Percentiles rank a stretch among this genome's conserved stretches.
These are phyloP conservation scores for Trichogramma dendrolimi DNA, from an alignment of 2,888 invertebrate species.

Conservation along the genomic window DNA sequence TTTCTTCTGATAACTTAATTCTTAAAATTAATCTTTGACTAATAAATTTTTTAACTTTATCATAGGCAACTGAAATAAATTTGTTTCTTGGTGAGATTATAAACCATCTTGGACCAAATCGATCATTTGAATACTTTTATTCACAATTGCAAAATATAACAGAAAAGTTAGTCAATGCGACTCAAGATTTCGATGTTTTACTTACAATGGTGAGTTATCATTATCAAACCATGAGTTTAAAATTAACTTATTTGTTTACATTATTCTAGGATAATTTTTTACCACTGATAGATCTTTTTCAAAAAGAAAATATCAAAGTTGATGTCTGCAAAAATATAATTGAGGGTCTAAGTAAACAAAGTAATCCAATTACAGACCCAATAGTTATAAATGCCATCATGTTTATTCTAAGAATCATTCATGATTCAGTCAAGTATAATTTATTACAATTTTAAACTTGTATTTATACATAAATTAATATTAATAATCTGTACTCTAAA, in stretches of 20 bases:
- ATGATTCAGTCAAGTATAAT: slow-evolving; percentile 86
- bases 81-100: slow-evolving; percentile 80
- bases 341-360: slow-evolving; percentile 57
- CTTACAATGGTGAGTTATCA: slow-evolving; percentile 67
- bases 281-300: slow-evolving; percentile 84
- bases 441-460: slow-evolving; percentile 12
- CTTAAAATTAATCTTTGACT: not conserved
- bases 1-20: not conserved
- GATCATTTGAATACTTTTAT: slow-evolving; percentile 76
- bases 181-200: slow-evolving; percentile 74
- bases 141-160: slow-evolving; percentile 72
- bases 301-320: slow-evolving; percentile 76
- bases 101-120: slow-evolving; percentile 69
- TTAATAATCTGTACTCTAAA: slow-evolving; percentile 9
- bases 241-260: not conserved
- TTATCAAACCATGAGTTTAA: not conserved
- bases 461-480: slow-evolving; percentile 10
- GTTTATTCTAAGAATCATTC: slow-evolving; percentile 83
- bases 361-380: slow-evolving; percentile 68
- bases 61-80: slow-evolving; percentile 78
- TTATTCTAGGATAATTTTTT: slow-evolving; percentile 75
- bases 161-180: slow-evolving; percentile 70
- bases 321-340: slow-evolving; percentile 81
- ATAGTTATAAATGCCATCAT: slow-evolving; percentile 84
- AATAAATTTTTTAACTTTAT: slow-evolving; percentile 28